phyloP scores from a whole-genome alignment of 2,113 vertebrate genomes.

The Apus apus region DNA sequence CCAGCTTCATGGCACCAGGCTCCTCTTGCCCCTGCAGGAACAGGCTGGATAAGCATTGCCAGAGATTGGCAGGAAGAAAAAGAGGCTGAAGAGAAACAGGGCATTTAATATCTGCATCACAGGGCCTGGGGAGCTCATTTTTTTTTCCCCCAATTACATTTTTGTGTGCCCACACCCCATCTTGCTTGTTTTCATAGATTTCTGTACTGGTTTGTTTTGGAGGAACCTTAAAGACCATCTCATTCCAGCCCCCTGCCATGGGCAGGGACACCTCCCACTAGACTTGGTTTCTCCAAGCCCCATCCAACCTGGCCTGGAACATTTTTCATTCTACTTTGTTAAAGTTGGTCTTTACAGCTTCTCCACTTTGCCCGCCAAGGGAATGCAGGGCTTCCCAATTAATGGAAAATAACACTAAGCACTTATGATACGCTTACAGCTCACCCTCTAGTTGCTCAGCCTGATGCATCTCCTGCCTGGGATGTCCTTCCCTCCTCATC shows the following conservation, averaged over 20 bases:
- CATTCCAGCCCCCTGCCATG: too few species aligned
- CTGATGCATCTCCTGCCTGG: not conserved
- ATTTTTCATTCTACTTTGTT: too few species aligned
- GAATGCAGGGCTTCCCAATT: not conserved
- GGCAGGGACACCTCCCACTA: too few species aligned
- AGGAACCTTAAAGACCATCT: too few species aligned
- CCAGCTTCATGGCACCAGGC: fast-evolving
- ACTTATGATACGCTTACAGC: too few species aligned
- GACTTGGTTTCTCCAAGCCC: too few species aligned
- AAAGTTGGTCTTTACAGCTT: fast-evolving
- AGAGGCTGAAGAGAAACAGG: not conserved
- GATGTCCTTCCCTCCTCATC: fast-evolving
- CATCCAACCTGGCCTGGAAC: too few species aligned
- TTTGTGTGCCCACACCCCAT: not conserved
- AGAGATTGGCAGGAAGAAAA: not conserved
- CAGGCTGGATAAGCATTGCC: too few species aligned
- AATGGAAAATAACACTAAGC: not conserved
- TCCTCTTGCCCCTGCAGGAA: not conserved
- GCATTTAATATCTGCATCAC: not conserved
- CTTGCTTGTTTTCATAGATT: not conserved
- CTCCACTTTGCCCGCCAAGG: not conserved
- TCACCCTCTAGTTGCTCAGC: not conserved
- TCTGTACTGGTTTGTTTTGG: too few species aligned
- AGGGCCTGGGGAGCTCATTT: not conserved
- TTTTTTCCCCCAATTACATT: not conserved